A percentile compares a stretch with the other conserved stretches of the same genome.
Conservation (phyloP, 2,113 vertebrate species). For the Hippopotamus amphibius region DNA sequence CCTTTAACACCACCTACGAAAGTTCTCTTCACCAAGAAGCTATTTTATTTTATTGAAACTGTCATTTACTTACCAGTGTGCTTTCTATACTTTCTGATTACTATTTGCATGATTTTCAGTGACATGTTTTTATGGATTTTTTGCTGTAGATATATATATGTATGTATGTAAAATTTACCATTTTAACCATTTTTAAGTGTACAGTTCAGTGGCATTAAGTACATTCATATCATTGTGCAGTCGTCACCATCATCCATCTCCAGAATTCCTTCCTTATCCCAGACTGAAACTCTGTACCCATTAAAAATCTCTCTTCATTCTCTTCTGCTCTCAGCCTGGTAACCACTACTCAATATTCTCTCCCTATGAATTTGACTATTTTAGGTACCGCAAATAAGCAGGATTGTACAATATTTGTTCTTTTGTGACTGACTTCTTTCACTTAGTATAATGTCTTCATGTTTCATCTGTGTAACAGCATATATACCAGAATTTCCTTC, state of each 20-base stretch:
- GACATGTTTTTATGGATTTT: neutral
- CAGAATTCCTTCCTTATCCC: neutral
- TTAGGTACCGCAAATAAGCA: neutral
- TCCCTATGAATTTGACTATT: neutral
- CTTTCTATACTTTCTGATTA: neutral
- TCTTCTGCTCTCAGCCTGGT: neutral
- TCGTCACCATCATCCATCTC: neutral
- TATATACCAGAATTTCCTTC: neutral
- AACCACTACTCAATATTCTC: neutral
- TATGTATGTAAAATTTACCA: neutral
- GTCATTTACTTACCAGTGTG: neutral
- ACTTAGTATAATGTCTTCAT: neutral
- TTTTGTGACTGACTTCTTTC: neutral
- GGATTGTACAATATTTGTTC: neutral
- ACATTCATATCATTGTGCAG: neutral
- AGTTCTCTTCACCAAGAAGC: neutral
- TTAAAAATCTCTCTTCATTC: neutral
- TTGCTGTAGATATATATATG: neutral
- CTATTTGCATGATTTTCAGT: neutral
- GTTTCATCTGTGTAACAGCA: neutral
- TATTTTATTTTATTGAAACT: neutral
- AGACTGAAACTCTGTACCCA: neutral
- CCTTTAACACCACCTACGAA: neutral
- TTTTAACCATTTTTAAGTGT: neutral
- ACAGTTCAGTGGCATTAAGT: neutral